Conservation (phyloP, 1,140 invertebrate genomes). For the Physella acuta region DNA sequence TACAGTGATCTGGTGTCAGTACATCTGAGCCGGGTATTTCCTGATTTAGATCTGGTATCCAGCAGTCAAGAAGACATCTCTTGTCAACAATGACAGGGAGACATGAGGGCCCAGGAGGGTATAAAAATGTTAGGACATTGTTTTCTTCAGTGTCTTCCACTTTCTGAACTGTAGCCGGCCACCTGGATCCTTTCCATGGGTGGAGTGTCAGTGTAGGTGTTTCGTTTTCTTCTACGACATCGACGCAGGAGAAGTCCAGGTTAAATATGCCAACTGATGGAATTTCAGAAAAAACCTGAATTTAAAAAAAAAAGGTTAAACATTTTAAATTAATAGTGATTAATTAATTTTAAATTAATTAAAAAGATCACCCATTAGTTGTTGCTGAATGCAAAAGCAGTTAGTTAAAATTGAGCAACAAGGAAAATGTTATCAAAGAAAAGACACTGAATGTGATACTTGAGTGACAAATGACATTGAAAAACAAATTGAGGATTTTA, state of each 20-base stretch:
- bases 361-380: no score
- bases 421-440: no score
- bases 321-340: neutral
- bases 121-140: slow-evolving; percentile 6
- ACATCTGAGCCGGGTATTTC: slow-evolving; percentile 22
- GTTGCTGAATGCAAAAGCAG: no score
- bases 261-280: slow-evolving; percentile 74
- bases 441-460: no score
- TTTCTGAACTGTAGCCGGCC: slow-evolving; percentile 41
- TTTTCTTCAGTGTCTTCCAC: slow-evolving; percentile 25
- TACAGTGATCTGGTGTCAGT: neutral
- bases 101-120: neutral
- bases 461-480: no score
- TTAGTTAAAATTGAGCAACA: no score
- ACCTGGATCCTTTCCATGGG: slow-evolving; percentile 46
- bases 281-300: slow-evolving; percentile 67
- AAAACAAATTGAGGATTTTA: no score
- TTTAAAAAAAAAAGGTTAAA: neutral
- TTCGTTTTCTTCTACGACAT: neutral
- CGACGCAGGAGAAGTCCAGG: slow-evolving; percentile 62
- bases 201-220: neutral
- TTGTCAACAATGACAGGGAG: slow-evolving; percentile 26
- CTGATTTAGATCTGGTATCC: slow-evolving; percentile 40
- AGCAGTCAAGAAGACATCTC: slow-evolving; percentile 27
- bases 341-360: no score